Evolutionary conservation across 2,888 invertebrate genomes (phyloP), one percentile per base, ranked within the genome.

Genomic region (Drosophila pegasa): DNA sequence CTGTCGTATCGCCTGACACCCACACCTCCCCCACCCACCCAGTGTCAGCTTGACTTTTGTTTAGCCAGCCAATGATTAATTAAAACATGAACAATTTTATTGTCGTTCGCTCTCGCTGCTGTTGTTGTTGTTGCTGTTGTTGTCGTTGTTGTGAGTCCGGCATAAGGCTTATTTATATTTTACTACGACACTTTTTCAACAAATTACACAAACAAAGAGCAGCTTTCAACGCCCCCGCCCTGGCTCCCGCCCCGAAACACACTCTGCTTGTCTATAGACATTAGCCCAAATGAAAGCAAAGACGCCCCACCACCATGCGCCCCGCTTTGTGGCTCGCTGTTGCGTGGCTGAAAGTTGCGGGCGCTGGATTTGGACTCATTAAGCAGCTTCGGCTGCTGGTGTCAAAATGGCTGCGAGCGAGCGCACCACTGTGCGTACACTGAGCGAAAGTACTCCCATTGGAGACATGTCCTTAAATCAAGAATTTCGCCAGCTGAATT

Each of bases 281-380:
- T 76, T 77, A 71, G 71, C 62, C 61, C 59, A 58, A 56, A 65
- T 75, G 51, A 52, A 31, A 31, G 38, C 27, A 31, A 38, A n/a
- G 45, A 16, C 48, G 27, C 9, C 41, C 29, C 3, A n/a, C n/a
- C 20, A 12, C 40, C 8, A 6, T 9, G 22, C 3, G 20, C 2
- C 12, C 38, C n/a, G 41, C 45, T 45, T 54, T 41, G 41, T 37
- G 47, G 52, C 18, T 25, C 43, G 45, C 48, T 29, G 63, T 37
- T 58, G 54, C 72, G 54, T 54, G 62, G 51, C 56, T 38, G 43
- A 81, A 80, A 72, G 65, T 81, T 82, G 85, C 82, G 85, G 82
- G 82, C 78, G 55, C 56, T 55, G 87, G 71, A 81, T 82, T 84
- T 77, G 78, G 80, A 84, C 86, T 85, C 84, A 85, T 85, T 86